Conservation (phyloP, 1,140 invertebrate species). For the Mesaphorura yosii region DNA sequence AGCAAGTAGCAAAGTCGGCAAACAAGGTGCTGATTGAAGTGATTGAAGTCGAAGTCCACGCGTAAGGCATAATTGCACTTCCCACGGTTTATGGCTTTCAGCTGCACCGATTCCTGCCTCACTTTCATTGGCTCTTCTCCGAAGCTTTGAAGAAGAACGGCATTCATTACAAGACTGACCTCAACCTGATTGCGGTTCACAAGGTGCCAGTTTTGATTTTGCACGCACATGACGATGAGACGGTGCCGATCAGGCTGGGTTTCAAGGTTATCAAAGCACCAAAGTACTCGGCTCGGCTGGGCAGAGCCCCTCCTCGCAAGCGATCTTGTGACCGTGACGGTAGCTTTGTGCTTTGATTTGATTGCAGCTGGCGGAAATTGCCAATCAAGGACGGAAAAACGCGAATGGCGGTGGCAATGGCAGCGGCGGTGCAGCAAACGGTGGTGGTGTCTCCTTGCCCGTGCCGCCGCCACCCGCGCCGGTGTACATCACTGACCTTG, state of each 20-base stretch:
- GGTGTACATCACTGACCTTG: background rate
- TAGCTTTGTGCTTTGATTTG: no score
- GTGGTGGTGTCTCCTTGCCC: no score
- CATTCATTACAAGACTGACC: slow-evolving; percentile 56
- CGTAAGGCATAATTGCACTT: no score
- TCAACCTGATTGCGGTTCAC: slow-evolving; percentile 51
- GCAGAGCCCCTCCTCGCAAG: no score
- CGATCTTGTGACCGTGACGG: no score
- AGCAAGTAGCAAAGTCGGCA: slow-evolving; percentile 8
- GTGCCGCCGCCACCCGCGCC: no score
- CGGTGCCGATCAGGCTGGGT: slow-evolving; percentile 5
- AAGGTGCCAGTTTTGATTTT: slow-evolving; percentile 65
- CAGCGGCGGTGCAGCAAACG: no score
- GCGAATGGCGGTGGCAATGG: no score
- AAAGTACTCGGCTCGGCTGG: no score
- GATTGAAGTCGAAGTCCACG: no score
- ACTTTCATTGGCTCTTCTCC: slow-evolving; percentile 57
- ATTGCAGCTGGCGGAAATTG: no score
- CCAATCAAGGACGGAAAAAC: no score
- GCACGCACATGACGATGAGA: slow-evolving; percentile 47
- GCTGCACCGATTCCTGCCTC: slow-evolving; percentile 46
- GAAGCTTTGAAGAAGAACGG: slow-evolving; percentile 52
- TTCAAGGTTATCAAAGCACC: slow-evolving; percentile 4
- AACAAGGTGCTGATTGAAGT: background rate
- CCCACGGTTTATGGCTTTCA: slow-evolving; percentile 20